Evolutionary conservation across 2,113 vertebrate species (phyloP), one percentile per base, ranked within the genome.

Genomic region (Sminthopsis crassicaudata): DNA sequence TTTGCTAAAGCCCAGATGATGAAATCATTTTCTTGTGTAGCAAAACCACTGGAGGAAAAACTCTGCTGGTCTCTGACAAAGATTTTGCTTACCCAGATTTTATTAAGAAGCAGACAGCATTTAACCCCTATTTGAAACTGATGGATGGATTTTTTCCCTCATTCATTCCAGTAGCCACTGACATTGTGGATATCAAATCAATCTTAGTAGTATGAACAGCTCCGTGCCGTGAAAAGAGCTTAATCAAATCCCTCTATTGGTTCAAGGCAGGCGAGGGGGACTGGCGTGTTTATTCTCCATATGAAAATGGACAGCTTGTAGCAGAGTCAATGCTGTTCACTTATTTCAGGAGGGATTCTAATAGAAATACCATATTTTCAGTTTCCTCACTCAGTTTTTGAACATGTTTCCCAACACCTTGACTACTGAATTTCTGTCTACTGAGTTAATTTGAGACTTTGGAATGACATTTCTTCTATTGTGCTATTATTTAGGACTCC

Each of bases 241-340:
- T 97, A 96, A 98, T 96, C 92, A 0, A 91, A 93, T 97, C 91
- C 94, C 91, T 36, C 92, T 0, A 12, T 11, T 46, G 53, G 92
- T 84, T 91, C 48, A 67, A 0, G 96, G 88, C 95, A n/a, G 96
- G 92, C 89, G 0, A 57, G 46, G 67, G 10, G 0, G 24, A 94
- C 89, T 3, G 90, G 90, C 0, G 26, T 97, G 97, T 96, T 97
- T 95, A 91, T 93, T 92, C 60, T 97, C 96, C 94, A 92, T 88
- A 96, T 96, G 95, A 36, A 96, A 95, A 95, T 94, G 91, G 97
- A 96, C 96, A 96, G 92, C 95, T 96, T 67, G 95, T 46, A 91
- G 95, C 95, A 90, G 95, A 0, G 53, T 95, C 91, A 90, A 42
- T 1, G 11, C 12, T 60, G 90, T 53, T 55, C 53, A 95, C 96